These are phyloP conservation scores for Hydrotaea diabolus DNA, from an alignment of 2,888 invertebrate species.

Conservation along the genomic window DNA sequence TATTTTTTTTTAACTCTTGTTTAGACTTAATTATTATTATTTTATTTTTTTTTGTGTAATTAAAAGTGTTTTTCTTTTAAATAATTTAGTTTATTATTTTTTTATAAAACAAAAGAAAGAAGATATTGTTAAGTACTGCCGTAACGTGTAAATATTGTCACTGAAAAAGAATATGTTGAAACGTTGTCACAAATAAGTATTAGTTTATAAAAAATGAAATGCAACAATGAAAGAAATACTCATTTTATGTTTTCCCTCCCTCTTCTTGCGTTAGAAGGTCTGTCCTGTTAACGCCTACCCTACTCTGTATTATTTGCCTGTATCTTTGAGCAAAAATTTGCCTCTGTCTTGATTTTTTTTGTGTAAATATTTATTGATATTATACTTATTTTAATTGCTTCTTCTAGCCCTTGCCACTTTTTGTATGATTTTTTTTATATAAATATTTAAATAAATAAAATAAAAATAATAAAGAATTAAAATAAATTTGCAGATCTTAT, in stretches of 20 bases:
- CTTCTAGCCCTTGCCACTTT: constrained; percentile 36
- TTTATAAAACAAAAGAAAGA: constrained; percentile 13
- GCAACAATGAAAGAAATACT: constrained; percentile 45
- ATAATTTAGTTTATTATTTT: constrained; percentile 33
- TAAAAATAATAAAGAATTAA: constrained; percentile 43
- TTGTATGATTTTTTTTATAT: constrained; percentile 49
- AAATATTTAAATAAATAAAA: constrained; percentile 69
- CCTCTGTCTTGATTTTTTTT: constrained; percentile 63
- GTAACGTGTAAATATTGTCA: constrained; percentile 48
- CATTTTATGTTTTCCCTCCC: constrained; percentile 34
- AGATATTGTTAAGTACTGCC: constrained; percentile 52
- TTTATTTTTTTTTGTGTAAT: constrained; percentile 31
- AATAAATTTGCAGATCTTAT: too few species aligned
- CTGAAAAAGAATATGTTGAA: constrained; percentile 40
- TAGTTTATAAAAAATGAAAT: constrained; percentile 43
- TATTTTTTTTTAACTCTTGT: constrained; percentile 8
- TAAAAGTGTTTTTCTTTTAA: constrained; percentile 38
- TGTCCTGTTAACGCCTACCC: constrained; percentile 40
- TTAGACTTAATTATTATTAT: constrained; percentile 35
- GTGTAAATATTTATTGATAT: constrained; percentile 77
- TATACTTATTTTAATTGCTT: neutral
- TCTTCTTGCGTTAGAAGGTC: constrained; percentile 35
- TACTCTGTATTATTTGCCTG: constrained; percentile 29
- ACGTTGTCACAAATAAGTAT: constrained; percentile 54
- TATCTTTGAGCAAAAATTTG: constrained; percentile 43